Evolutionary conservation across 2,888 invertebrate genomes (phyloP), one percentile per base, ranked within the genome.

Genomic region (Caenorhabditis virilis): DNA sequence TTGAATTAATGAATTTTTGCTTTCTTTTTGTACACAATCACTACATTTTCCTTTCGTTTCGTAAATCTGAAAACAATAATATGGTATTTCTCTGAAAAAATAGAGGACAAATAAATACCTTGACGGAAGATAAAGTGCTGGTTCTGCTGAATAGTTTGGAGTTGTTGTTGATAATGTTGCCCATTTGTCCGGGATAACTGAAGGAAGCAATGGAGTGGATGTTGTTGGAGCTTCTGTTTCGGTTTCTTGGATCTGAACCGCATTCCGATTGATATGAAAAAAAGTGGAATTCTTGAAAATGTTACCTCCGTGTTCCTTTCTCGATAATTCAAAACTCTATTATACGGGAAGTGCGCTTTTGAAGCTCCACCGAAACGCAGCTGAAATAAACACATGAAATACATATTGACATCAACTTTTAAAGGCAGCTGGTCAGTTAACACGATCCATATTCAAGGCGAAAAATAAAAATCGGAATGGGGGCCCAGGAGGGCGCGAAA

Each of bases 11-110:
- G 6, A 3, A 36, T 36, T 43, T 15, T 25, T 20, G 2, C 6
- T 26, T 60, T 59, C 23, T 58, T 59, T 47, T 56, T 59, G 55
- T 54, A 65, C n/a, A 65, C 65, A 56, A 65, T 60, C 36, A 65
- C 59, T 11, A 65, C 55, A 41, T 65, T 52, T 30, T 57, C 59
- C 20, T 60, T 54, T 38, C 54, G 58, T 18, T 54, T 42, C 27
- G 55, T 55, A 23, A 65, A 65, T 26, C 65, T 22, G 38, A n/a
- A n/a, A n/a, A n/a, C n/a, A n/a, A n/a, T n/a, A n/a, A n/a, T n/a
- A n/a, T n/a, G n/a, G n/a, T n/a, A n/a, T n/a, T n/a, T n/a, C n/a
- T n/a, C n/a, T n/a, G n/a, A n/a, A n/a, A n/a, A n/a, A n/a, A n/a
- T n/a, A n/a, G n/a, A n/a, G n/a, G n/a, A n/a, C n/a, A n/a, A n/a